Conservation (phyloP, 1,140 invertebrate genomes). For the Drosophila biarmipes region DNA sequence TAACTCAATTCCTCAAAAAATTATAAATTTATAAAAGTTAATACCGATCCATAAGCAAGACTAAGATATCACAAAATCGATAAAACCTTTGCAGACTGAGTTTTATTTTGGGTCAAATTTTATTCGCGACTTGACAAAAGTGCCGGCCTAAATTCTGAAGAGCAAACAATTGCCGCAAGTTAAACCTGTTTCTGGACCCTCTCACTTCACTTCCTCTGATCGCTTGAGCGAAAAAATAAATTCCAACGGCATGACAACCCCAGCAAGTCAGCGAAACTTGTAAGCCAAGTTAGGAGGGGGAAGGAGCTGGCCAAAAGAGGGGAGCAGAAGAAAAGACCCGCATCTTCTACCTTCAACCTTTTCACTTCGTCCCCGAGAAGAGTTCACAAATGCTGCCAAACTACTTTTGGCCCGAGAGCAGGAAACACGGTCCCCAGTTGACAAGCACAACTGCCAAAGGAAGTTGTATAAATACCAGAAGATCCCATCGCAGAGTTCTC, state of each 20-base stretch:
- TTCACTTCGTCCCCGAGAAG: constrained; percentile 45
- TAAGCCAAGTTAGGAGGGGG: constrained; percentile 54
- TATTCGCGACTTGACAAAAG: constrained; percentile 53
- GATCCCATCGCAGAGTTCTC: constrained; percentile 28
- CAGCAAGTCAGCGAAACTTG: constrained; percentile 64
- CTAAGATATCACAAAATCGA: not conserved
- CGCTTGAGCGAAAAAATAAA: constrained; percentile 30
- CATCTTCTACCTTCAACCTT: constrained; percentile 72
- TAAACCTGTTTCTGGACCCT: constrained; percentile 64
- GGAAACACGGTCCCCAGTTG: constrained; percentile 36
- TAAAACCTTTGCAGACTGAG: not conserved
- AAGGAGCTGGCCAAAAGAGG: constrained; percentile 38
- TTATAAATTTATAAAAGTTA: not conserved
- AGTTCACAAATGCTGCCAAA: constrained; percentile 51
- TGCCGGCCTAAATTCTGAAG: constrained; percentile 75
- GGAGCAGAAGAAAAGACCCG: constrained; percentile 9
- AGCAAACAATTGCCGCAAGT: constrained; percentile 59
- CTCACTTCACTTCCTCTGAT: constrained; percentile 32
- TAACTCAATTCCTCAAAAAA: too few relatives aligned
- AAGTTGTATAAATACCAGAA: constrained; percentile 28
- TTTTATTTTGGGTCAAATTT: constrained; percentile 64
- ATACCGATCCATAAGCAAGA: not conserved
- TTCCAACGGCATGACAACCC: constrained; percentile 74
- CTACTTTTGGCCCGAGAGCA: constrained; percentile 37
- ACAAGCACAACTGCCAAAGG: constrained; percentile 36